A percentile compares a stretch with the other conserved stretches of the same genome.
Conservation (phyloP, 2,888 invertebrate species). For the Allygus modestus region DNA sequence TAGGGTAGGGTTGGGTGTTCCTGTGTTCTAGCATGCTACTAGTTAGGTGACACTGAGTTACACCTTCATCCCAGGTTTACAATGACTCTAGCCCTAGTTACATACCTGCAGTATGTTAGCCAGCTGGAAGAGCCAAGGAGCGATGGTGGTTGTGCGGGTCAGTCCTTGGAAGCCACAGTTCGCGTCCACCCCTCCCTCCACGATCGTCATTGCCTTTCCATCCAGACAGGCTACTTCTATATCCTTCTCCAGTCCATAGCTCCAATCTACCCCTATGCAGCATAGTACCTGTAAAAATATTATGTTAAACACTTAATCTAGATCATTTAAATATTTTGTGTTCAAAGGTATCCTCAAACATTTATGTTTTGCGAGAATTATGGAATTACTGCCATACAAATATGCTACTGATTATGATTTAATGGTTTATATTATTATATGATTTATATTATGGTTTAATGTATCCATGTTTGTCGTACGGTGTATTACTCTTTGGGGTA, state of each 20-base stretch:
- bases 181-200: constrained; percentile 42
- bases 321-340: too few species aligned
- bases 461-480: too few species aligned
- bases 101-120: constrained; percentile 35
- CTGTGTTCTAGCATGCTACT: too few species aligned
- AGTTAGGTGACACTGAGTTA: too few species aligned
- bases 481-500: too few species aligned
- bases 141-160: constrained; percentile 21
- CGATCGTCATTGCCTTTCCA: constrained; percentile 10
- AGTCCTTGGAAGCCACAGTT: constrained; percentile 49
- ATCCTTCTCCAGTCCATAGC: constrained; percentile 37
- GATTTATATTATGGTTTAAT: not conserved
- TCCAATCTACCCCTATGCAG: not conserved
- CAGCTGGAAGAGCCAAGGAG: constrained; percentile 39
- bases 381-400: too few species aligned
- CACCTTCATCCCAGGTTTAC: too few species aligned
- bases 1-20: too few species aligned
- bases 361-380: too few species aligned
- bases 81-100: too few species aligned
- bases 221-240: constrained; percentile 52
- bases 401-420: too few species aligned
- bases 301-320: not conserved
- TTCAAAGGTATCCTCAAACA: too few species aligned
- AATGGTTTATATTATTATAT: not conserved
- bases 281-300: not conserved